These are phyloP conservation scores for Acrocephalus arundinaceus DNA, from an alignment of 2,113 vertebrate species.

Conservation along the genomic window DNA sequence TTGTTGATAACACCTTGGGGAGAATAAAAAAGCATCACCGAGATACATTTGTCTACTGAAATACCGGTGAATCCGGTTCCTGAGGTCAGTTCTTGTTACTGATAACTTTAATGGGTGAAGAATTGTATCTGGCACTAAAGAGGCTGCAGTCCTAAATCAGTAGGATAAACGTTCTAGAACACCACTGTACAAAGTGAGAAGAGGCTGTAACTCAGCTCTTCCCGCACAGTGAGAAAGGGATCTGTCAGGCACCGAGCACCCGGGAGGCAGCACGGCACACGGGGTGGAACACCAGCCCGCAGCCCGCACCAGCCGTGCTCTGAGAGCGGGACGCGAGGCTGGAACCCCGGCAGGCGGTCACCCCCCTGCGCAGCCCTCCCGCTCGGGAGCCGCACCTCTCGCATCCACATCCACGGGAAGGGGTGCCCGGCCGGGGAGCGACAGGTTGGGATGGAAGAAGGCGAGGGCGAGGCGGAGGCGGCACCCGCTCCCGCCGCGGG, in stretches of 20 bases:
- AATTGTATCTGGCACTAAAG: not conserved
- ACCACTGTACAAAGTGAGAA: not conserved
- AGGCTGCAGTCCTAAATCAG: not conserved
- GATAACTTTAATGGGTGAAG: not conserved
- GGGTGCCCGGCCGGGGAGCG: not conserved
- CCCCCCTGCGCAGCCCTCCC: not conserved
- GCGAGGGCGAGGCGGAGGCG: not conserved
- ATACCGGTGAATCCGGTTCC: not conserved
- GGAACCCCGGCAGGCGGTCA: no score
- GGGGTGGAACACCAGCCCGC: fast-evolving
- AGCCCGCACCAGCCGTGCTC: fast-evolving
- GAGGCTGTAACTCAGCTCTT: not conserved
- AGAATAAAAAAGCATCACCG: not conserved
- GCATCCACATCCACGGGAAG: not conserved
- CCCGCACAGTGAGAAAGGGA: not conserved
- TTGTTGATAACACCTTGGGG: not conserved
- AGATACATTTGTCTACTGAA: not conserved
- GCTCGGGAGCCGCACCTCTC: not conserved
- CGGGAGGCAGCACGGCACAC: not conserved
- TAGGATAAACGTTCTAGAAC: not conserved
- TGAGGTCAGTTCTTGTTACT: not conserved
- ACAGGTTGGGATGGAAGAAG: not conserved
- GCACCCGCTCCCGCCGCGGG: not conserved
- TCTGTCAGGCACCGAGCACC: fast-evolving
- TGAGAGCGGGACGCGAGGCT: not conserved